Conservation (phyloP, 2,113 vertebrate species). For the Oreochromis niloticus region DNA sequence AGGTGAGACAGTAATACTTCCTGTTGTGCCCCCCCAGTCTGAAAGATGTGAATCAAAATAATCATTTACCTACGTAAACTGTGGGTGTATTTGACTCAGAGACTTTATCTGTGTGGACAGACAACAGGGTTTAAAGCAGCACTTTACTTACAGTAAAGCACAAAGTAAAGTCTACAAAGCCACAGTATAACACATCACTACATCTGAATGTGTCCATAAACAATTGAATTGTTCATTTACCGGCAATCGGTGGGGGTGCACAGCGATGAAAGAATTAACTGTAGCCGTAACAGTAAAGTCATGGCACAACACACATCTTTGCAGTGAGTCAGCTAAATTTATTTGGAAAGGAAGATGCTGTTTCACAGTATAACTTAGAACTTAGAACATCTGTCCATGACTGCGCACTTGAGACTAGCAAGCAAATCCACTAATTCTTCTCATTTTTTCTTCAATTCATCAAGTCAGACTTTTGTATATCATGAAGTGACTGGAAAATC, state of each 20-base stretch:
- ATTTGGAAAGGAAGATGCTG: not conserved
- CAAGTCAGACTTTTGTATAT: not conserved
- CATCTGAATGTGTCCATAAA: not conserved
- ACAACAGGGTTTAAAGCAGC: not conserved
- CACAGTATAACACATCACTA: not conserved
- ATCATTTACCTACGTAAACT: not conserved
- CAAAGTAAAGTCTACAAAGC: not conserved
- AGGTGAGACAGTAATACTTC: constrained; percentile 25
- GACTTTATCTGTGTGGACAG: not conserved
- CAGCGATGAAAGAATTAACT: not conserved
- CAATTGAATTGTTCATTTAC: not conserved
- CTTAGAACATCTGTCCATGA: not conserved
- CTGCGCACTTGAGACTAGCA: not conserved
- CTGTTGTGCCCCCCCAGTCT: not conserved
- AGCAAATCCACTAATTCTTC: not conserved
- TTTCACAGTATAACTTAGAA: not conserved
- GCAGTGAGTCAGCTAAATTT: not conserved
- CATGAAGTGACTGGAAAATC: not conserved
- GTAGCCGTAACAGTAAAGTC: not conserved
- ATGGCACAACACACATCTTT: not conserved
- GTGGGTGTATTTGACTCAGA: not conserved
- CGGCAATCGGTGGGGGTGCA: not conserved
- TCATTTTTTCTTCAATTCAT: not conserved
- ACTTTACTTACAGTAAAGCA: not conserved
- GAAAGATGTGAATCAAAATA: not conserved